Percentiles rank a stretch among this genome's conserved stretches.
Conservation (phyloP, 2,797 vertebrate genomes). For the Apodemus agrarius region DNA sequence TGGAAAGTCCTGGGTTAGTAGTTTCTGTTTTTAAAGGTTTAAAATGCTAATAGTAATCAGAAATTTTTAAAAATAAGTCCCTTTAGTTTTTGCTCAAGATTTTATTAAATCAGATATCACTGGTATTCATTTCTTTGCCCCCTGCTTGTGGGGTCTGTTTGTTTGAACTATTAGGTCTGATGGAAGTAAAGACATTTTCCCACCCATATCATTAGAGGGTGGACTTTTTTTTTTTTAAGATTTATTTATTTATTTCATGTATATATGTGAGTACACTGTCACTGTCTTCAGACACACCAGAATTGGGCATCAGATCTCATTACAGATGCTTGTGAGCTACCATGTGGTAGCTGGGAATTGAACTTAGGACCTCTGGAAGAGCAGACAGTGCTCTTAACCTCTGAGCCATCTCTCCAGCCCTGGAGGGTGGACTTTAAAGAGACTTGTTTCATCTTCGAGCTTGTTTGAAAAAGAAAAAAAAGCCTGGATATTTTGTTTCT, state of each 20-base stretch:
- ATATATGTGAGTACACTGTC: too few species aligned
- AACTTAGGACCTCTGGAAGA: too few species aligned
- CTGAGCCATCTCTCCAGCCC: too few species aligned
- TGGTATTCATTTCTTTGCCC: constrained; percentile 3
- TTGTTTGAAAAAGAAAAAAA: background rate
- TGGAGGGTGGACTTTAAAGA: constrained; percentile 16
- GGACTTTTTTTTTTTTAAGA: background rate
- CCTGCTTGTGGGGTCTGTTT: constrained; percentile 32
- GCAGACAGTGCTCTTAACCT: too few species aligned
- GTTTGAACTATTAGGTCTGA: constrained; percentile 22
- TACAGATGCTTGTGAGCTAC: too few species aligned
- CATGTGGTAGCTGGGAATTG: too few species aligned
- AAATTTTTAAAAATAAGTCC: constrained; percentile 14
- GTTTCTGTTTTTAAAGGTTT: constrained; percentile 45
- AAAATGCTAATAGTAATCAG: background rate
- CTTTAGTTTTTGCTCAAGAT: constrained; percentile 44
- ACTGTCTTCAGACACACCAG: too few species aligned
- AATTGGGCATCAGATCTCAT: too few species aligned
- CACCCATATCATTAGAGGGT: background rate
- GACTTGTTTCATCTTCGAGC: constrained; percentile 18
- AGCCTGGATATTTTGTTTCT: background rate
- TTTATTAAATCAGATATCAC: constrained; percentile 31
- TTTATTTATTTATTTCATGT: too few species aligned
- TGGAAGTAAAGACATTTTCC: background rate
- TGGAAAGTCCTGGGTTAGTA: constrained; percentile 32